These are phyloP conservation scores for Rana temporaria DNA, from an alignment of 2,113 vertebrate genomes.

Conservation along the genomic window DNA sequence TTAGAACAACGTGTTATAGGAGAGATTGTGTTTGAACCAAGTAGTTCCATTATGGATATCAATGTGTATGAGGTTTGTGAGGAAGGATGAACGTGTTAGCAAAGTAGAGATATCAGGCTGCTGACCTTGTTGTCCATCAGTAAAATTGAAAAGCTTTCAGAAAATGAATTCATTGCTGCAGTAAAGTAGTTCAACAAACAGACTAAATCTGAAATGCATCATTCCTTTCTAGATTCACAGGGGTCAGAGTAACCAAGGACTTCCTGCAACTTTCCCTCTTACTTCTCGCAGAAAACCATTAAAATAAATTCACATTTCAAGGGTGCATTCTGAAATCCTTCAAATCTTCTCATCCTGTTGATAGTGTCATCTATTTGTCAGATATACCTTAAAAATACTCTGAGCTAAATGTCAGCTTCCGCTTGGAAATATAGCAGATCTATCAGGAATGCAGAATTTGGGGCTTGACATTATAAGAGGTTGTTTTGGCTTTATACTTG, in stretches of 20 bases:
- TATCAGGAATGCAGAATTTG: constrained; percentile 10
- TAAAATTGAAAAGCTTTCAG: constrained; percentile 50
- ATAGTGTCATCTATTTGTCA: constrained; percentile 49
- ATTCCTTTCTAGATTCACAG: constrained; percentile 36
- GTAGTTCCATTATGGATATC: constrained; percentile 33
- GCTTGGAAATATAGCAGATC: constrained; percentile 24
- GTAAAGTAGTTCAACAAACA: constrained; percentile 52
- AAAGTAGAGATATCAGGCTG: constrained; percentile 7
- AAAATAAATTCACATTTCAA: constrained; percentile 45
- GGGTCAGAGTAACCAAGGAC: constrained; percentile 32
- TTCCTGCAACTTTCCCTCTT: constrained; percentile 22
- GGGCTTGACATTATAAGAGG: background rate
- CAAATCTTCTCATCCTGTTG: constrained; percentile 25
- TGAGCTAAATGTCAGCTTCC: constrained; percentile 37
- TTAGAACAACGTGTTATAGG: background rate
- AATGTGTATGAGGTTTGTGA: constrained; percentile 18
- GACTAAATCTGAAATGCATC: constrained; percentile 32
- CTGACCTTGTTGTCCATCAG: constrained; percentile 49
- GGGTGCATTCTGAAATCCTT: constrained; percentile 29
- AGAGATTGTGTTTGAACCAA: constrained; percentile 1
- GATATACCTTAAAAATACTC: constrained; percentile 29
- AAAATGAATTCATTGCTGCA: constrained; percentile 52
- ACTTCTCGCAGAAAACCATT: constrained; percentile 35
- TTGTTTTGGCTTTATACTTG: background rate
- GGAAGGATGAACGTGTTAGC: constrained; percentile 24